Evolutionary conservation across 1,140 invertebrate genomes (phyloP).

Genomic region (Octopus bimaculoides): DNA sequence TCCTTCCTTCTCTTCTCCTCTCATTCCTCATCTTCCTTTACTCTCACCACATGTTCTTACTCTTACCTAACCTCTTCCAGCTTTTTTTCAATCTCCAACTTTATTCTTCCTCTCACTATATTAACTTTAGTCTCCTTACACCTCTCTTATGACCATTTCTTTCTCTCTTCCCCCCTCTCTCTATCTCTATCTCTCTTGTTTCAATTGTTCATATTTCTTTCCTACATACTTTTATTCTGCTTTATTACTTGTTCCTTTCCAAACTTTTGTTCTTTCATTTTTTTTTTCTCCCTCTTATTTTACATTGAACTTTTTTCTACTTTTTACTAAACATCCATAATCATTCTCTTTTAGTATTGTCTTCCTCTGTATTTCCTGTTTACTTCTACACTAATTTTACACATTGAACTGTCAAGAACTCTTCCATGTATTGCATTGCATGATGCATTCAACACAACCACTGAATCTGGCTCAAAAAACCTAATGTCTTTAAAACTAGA

Average conservation of each 20-base stretch:
- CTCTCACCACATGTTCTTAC: conserved; percentile 19
- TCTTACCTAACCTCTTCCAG: conserved; percentile 20
- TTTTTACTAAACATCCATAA: not conserved
- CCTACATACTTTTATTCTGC: not conserved
- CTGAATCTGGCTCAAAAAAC: no score
- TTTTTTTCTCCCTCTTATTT: not conserved
- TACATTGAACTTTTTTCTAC: not conserved
- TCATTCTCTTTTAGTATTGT: no score
- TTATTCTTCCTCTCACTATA: conserved; percentile 14
- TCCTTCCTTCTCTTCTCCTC: conserved; percentile 9
- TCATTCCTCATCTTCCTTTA: conserved; percentile 12
- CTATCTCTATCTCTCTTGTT: not conserved
- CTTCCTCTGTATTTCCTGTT: no score
- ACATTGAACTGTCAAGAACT: no score
- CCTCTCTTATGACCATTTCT: not conserved
- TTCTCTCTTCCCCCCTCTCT: conserved; percentile 2
- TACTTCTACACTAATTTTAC: no score
- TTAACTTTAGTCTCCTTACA: conserved; percentile 9
- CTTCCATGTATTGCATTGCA: no score
- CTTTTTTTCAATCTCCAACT: conserved; percentile 16
- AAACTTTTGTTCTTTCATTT: not conserved
- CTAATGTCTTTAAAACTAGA: no score
- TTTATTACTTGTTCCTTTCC: no score
- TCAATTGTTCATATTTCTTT: not conserved
- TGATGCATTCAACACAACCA: no score